Evolutionary conservation across 1,140 invertebrate genomes (phyloP).

Genomic region (Pseudomyrmex gracilis): DNA sequence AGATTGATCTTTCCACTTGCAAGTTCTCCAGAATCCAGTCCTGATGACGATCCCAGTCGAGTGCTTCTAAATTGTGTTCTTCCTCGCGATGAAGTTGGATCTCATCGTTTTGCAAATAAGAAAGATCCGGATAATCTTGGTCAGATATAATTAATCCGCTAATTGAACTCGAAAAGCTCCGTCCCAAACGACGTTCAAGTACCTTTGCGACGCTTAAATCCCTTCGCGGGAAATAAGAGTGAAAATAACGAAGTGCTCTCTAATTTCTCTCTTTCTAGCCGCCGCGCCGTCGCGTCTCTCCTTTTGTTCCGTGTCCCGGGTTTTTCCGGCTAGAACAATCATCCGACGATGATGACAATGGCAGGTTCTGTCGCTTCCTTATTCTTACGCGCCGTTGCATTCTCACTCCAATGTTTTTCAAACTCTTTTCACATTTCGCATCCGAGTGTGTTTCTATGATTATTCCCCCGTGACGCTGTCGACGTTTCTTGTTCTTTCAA

Average conservation of each 20-base stretch:
- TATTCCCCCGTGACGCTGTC: conserved; percentile 10
- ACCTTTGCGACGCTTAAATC: conserved; percentile 66
- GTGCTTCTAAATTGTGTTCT: background rate
- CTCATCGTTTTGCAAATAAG: background rate
- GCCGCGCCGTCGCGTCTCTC: too few species aligned
- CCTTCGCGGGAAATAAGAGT: conserved; percentile 30
- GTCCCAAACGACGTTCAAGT: conserved; percentile 58
- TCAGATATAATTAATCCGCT: conserved; percentile 59
- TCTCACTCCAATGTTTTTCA: conserved; percentile 24
- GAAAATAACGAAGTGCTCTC: conserved; percentile 15
- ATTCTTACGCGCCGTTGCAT: conserved; percentile 16
- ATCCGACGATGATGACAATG: conserved; percentile 55
- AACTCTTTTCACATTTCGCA: conserved; percentile 16
- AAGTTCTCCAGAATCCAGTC: too few species aligned
- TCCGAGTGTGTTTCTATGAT: conserved; percentile 49
- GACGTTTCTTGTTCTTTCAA: conserved; percentile 6
- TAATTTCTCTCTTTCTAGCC: too few species aligned
- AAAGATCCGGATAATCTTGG: conserved; percentile 46
- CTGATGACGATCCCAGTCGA: background rate
- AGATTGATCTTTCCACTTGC: background rate
- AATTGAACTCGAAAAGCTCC: conserved; percentile 61
- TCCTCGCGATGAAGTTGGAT: background rate
- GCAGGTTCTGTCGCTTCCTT: conserved; percentile 31
- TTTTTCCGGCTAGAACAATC: conserved; percentile 69
- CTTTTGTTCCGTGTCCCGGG: conserved; percentile 60